Percentiles rank a stretch among this genome's conserved stretches.
phyloP scores from a whole-genome alignment of 2,113 vertebrate genomes.

The Aramus guarauna region DNA sequence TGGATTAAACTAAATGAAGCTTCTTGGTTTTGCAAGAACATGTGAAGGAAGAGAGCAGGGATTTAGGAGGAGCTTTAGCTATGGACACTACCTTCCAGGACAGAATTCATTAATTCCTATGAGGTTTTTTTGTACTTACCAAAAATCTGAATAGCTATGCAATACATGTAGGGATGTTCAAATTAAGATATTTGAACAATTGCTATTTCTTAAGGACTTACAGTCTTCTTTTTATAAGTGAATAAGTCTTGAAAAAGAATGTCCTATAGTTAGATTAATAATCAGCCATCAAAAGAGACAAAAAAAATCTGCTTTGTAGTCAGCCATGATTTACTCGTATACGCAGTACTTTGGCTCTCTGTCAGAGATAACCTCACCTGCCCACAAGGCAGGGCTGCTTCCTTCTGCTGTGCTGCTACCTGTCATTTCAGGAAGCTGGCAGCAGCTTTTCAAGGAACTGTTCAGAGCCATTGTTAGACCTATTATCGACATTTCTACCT shows the following conservation, averaged over 20 bases:
- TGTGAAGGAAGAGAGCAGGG: neutral
- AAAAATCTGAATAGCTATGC: neutral
- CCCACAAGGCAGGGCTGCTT: neutral
- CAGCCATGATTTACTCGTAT: neutral
- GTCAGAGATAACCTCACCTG: neutral
- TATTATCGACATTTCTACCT: conserved; percentile 21
- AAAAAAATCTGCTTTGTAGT: neutral
- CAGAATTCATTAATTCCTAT: neutral
- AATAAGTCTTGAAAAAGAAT: neutral
- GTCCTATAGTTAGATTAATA: neutral
- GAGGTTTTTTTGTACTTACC: neutral
- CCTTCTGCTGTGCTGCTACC: neutral
- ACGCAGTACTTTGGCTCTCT: neutral
- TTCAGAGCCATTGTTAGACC: conserved; percentile 41
- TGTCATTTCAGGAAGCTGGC: neutral
- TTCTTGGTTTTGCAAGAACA: neutral
- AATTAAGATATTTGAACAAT: neutral
- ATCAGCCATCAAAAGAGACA: neutral
- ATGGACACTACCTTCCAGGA: neutral
- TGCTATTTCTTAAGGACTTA: neutral
- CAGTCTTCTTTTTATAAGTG: neutral
- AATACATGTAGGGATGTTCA: neutral
- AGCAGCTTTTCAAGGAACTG: neutral
- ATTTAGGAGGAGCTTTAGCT: neutral
- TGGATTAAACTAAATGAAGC: neutral